Base-by-base conservation (phyloP, 2,888 invertebrate species). In the Thalpophila matura region DNA sequence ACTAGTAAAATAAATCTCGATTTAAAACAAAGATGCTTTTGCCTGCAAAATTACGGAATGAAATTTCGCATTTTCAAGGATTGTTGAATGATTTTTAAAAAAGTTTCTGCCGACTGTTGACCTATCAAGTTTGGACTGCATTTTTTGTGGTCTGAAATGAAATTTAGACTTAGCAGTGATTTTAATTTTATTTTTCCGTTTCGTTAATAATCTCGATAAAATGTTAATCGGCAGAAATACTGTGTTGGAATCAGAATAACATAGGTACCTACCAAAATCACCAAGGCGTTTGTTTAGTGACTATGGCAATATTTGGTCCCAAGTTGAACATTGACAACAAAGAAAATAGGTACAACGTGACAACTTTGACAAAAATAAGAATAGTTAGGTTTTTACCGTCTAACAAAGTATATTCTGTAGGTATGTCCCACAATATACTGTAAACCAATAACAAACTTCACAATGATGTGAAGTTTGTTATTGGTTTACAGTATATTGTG, bases 391-490 rank as follows among this genome's bases (percentile, higher is more conserved):
- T n/a, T n/a, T n/a, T n/a, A n/a, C n/a, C n/a, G n/a, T n/a, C n/a
- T n/a, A n/a, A n/a, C n/a, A n/a, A 27, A 27, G 0, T 18, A 24
- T 37, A 55, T 16, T 4, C 10, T 57, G 20, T 10, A 18, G 3
- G 18, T 14, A 22, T 5, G 6, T 18, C 35, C 18, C 45, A 50
- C 35, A 33, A 50, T 14, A 45, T 14, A 45, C 50, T 14, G 45
- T 53, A 49, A 61, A 53, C 47, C 31, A 67, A 67, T 54, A 63
- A 67, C 37, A 57, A 53, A 69, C 37, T 68, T 72, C 65, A 72
- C 51, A n/a, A n/a, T n/a, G n/a, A n/a, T n/a, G 51, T 72, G 65
- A 72, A 68, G 37, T 69, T 53, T 57, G 37, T 67, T 63, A 54
- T 67, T 67, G 31, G 47, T 53, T 61, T 49, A 53, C 45, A 14